These are phyloP conservation scores for Anthopleura xanthogrammica DNA, from an alignment of 92 coral and sea anemone genomes.

Conservation along the genomic window DNA sequence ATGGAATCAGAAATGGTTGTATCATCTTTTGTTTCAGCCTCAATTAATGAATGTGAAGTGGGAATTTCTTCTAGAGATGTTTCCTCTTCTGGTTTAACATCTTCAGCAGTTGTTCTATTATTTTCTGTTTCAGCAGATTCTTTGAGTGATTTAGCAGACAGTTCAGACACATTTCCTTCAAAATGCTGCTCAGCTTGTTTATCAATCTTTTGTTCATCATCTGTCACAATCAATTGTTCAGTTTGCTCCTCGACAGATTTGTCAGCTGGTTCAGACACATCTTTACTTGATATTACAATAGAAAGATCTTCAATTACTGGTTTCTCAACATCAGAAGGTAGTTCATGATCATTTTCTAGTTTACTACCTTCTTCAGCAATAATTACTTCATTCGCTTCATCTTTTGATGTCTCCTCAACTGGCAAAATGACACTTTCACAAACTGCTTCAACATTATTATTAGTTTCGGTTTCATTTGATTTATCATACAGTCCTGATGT, in stretches of 20 bases:
- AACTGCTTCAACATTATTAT: neutral
- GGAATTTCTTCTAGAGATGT: neutral
- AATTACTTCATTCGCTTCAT: conserved; percentile 10
- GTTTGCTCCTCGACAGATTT: neutral
- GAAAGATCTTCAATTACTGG: conserved; percentile 24
- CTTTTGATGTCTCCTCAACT: conserved; percentile 14
- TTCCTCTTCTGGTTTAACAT: neutral
- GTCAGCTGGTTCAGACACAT: neutral
- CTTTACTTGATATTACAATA: conserved; percentile 15
- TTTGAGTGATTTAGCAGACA: neutral
- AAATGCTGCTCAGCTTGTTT: neutral
- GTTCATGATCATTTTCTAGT: neutral
- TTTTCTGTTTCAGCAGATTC: conserved; percentile 2
- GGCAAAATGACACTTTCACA: conserved; percentile 11
- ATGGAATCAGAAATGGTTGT: neutral
- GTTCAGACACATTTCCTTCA: neutral
- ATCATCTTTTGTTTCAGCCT: neutral
- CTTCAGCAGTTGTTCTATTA: neutral
- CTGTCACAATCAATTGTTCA: conserved; percentile 12
- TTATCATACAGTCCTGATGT: neutral
- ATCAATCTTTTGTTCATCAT: conserved; percentile 13
- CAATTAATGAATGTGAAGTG: neutral
- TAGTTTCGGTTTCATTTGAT: conserved; percentile 8
- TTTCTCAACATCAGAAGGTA: neutral
- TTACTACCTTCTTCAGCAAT: conserved; percentile 30